phyloP scores from a whole-genome alignment of 2,113 vertebrate species.

The Aegotheles bennettii region DNA sequence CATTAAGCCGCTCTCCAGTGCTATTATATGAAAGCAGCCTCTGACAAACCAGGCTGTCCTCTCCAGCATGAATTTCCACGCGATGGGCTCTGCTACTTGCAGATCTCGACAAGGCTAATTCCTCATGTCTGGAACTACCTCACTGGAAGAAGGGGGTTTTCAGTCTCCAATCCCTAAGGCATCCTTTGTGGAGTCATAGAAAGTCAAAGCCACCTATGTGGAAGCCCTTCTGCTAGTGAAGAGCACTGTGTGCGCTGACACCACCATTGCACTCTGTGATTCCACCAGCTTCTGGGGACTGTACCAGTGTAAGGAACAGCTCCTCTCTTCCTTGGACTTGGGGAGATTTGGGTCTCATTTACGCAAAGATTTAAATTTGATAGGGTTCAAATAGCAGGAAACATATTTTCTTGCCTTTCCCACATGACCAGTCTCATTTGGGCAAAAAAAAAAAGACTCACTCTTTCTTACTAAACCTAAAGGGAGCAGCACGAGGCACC shows the following conservation, averaged over 20 bases:
- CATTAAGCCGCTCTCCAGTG: neutral
- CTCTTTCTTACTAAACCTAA: neutral
- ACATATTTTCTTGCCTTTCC: neutral
- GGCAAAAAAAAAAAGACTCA: neutral
- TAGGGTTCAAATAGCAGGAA: neutral
- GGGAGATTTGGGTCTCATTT: neutral
- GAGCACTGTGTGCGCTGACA: neutral
- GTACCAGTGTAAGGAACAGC: neutral
- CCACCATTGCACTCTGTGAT: neutral
- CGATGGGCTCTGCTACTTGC: neutral
- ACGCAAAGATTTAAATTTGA: neutral
- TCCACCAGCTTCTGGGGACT: neutral
- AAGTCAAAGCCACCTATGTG: neutral
- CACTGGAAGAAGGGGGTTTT: neutral
- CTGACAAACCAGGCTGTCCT: neutral
- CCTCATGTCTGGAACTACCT: neutral
- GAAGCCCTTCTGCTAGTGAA: neutral
- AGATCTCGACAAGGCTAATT: neutral
- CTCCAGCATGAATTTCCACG: neutral
- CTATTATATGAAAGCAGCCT: neutral
- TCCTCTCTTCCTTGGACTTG: neutral
- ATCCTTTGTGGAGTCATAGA: neutral
- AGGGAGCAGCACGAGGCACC: neutral
- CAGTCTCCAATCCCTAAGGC: neutral
- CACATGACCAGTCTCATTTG: rapidly evolving